Base-by-base conservation (phyloP, 2,113 vertebrate species). In the Phyllostomus discolor region DNA sequence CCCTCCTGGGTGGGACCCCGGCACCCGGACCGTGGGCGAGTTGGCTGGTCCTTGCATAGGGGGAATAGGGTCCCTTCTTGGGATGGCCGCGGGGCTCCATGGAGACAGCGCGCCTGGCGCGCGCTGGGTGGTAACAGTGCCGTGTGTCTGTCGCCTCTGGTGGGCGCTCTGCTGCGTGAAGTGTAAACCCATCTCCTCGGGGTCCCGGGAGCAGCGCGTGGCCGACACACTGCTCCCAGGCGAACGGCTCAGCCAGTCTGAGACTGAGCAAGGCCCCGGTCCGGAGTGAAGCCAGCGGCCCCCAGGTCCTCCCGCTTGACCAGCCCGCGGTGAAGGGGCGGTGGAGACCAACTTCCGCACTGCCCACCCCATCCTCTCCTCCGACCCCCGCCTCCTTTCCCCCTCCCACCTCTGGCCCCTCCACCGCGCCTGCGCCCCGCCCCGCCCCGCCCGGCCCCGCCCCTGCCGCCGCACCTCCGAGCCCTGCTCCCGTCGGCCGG, bases 381-480 rank as follows among this genome's bases (percentile, higher is more conserved):
- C 9, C 9, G 22, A 4, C 14, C 35, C 5, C 35, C 5, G 35
- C 67, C 6, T 3, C 5, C n/a, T n/a, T 9, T 35, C 19, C 33
- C 16, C 48, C 17, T 0, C 17, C 64, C 3, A 31, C 54, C 17
- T 20, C 52, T 1, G 17, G 52, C 52, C 52, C 20, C 8, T 7
- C 11, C 10, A 31, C 9, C 1, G 1, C 22, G 31, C 22, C 2
- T 0, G 2, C 0, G 2, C 8, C 38, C 3, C 0, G 4, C 7
- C 35, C 3, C 4, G 5, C 15, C 33, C 41, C 0, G 4, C 7
- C 35, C 3, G 2, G 5, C 15, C 33, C 41, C n/a, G 19, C 6
- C 1, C 26, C 11, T 11, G 22, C 52, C 17, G 15, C 48, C 12
- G 1, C 76, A 26, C 54, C 28, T 28, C 22, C 12, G 5, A 43